These are phyloP conservation scores for Apostichopus californicus DNA, from an alignment of 35 echinoderm and acorn worm genomes.

Conservation along the genomic window DNA sequence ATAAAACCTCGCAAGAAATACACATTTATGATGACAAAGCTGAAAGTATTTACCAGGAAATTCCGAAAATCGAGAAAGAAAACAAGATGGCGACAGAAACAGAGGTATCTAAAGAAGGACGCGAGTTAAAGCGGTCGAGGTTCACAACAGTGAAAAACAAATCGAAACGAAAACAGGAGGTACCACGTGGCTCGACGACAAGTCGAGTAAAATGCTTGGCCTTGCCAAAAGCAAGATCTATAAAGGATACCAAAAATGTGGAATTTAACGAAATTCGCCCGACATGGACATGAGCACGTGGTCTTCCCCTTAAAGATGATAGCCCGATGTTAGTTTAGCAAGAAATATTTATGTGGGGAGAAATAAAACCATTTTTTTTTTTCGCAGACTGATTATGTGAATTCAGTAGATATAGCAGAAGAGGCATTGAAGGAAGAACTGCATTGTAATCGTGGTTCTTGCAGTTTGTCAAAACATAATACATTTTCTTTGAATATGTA, in stretches of 20 bases:
- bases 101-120: background rate
- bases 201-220: slow-evolving; percentile 18
- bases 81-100: background rate
- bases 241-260: background rate
- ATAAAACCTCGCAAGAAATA: background rate
- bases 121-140: slow-evolving; percentile 25
- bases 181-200: background rate
- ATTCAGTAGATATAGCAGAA: too few relatives aligned
- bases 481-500: too few relatives aligned
- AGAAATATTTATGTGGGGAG: too few relatives aligned
- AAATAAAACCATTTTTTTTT: too few relatives aligned
- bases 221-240: background rate
- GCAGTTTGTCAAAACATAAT: too few relatives aligned
- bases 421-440: too few relatives aligned
- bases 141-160: slow-evolving; percentile 17
- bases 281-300: too few relatives aligned
- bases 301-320: too few relatives aligned
- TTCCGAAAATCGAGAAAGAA: background rate
- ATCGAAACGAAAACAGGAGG: background rate
- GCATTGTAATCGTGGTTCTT: too few relatives aligned
- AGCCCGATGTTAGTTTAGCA: too few relatives aligned
- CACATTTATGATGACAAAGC: background rate
- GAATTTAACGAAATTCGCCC: slow-evolving; percentile 27
- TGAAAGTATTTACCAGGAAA: slow-evolving; percentile 30
- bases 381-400: too few relatives aligned